phyloP scores from a whole-genome alignment of 2,797 vertebrate species.

The Gypaetus barbatus region DNA sequence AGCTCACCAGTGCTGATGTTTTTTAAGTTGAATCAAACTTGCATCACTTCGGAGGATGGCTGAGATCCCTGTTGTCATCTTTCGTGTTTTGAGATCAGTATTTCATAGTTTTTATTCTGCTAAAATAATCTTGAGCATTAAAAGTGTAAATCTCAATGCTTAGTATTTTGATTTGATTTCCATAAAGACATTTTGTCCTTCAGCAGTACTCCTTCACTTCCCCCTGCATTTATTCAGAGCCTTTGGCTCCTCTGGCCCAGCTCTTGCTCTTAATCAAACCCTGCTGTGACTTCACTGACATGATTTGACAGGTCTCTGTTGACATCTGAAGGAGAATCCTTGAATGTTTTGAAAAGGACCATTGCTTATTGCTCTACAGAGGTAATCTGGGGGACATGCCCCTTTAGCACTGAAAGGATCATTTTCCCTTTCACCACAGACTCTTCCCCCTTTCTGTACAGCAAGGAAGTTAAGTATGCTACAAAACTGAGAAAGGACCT shows the following conservation, averaged over 20 bases:
- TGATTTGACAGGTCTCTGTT: not conserved
- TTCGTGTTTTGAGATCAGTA: not conserved
- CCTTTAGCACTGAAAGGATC: not conserved
- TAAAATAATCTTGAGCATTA: not conserved
- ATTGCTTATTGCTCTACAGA: not conserved
- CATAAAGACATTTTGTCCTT: not conserved
- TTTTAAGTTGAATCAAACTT: constrained; percentile 1
- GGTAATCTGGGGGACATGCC: not conserved
- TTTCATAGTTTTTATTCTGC: not conserved
- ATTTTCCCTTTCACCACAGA: not conserved
- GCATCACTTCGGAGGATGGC: not conserved
- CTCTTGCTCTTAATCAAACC: not conserved
- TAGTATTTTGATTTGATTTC: constrained; percentile 12
- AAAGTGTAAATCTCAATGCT: not conserved
- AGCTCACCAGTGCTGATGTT: not conserved
- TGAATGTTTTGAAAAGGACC: not conserved
- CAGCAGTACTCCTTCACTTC: not conserved
- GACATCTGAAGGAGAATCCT: not conserved
- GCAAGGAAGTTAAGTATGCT: constrained; percentile 8
- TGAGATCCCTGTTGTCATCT: not conserved
- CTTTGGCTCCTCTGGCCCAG: not conserved
- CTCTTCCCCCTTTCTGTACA: not conserved
- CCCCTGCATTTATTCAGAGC: not conserved
- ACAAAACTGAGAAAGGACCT: not conserved
- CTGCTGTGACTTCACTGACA: not conserved